Conservation (phyloP, 2,888 invertebrate species). For the Entomobrya multifasciata region DNA sequence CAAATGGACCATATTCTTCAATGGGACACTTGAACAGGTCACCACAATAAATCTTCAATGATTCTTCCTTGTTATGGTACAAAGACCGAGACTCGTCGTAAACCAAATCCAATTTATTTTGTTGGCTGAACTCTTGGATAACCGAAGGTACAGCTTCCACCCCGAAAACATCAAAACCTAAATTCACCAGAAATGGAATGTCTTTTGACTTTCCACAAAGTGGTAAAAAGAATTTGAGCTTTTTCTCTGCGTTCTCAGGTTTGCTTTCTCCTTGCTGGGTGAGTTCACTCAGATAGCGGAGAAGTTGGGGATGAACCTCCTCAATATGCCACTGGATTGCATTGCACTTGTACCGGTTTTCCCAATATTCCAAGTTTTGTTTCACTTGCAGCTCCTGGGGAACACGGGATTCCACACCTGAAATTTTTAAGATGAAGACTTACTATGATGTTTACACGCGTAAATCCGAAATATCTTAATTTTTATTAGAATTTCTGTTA, state of each 20-base stretch:
- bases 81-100: constrained; percentile 64
- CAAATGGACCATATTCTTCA: constrained; percentile 79
- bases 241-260: neutral
- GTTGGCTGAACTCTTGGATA: constrained; percentile 76
- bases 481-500: no score
- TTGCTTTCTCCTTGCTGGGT: neutral
- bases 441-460: no score
- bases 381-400: neutral
- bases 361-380: constrained; percentile 69
- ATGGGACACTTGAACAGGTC: constrained; percentile 79
- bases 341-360: constrained; percentile 64
- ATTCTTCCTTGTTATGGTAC: constrained; percentile 75
- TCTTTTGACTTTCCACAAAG: constrained; percentile 80
- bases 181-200: constrained; percentile 78
- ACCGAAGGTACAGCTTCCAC: constrained; percentile 78
- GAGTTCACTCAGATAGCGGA: constrained; percentile 63
- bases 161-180: constrained; percentile 80
- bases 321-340: constrained; percentile 75
- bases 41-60: constrained; percentile 77
- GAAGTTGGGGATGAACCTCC: constrained; percentile 72
- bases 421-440: neutral
- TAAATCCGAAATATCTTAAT: no score
- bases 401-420: neutral
- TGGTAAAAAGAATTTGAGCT: constrained; percentile 78
- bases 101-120: constrained; percentile 76